Conservation (phyloP, 1,140 invertebrate species). For the Oryctes rhinoceros region DNA sequence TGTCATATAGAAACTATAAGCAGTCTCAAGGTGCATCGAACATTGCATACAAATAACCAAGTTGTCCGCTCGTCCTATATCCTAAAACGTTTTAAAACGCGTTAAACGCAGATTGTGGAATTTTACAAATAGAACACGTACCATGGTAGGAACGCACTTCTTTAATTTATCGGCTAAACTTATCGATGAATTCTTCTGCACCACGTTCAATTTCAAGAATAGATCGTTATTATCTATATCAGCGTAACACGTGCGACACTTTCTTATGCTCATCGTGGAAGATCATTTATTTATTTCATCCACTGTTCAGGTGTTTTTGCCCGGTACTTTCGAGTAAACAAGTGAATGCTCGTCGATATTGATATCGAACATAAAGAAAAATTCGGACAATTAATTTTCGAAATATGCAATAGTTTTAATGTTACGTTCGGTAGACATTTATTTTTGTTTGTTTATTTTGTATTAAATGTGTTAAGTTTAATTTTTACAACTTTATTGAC, state of each 20-base stretch:
- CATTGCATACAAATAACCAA: slow-evolving; percentile 8
- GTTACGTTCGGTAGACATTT: too few species aligned
- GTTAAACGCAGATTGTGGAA: background rate
- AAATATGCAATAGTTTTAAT: too few species aligned
- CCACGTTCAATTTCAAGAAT: slow-evolving; percentile 1
- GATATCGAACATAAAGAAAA: too few species aligned
- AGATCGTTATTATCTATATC: slow-evolving; percentile 20
- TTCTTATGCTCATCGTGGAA: background rate
- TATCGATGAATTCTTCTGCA: background rate
- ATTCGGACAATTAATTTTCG: too few species aligned
- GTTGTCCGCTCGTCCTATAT: background rate
- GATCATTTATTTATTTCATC: background rate
- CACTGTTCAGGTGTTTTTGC: too few species aligned
- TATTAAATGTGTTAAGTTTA: too few species aligned
- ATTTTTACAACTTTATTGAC: too few species aligned
- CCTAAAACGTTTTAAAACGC: background rate
- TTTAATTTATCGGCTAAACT: slow-evolving; percentile 13
- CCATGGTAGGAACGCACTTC: slow-evolving; percentile 16
- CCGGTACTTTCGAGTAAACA: too few species aligned
- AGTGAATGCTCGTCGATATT: too few species aligned
- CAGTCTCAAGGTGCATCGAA: background rate
- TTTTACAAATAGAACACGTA: background rate
- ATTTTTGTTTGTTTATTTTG: too few species aligned
- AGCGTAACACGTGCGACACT: background rate
- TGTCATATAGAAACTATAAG: slow-evolving; percentile 15